Evolutionary conservation across 37 sponge, comb jelly and placozoan species (phyloP).

Genomic region (Oscarella lobularis): DNA sequence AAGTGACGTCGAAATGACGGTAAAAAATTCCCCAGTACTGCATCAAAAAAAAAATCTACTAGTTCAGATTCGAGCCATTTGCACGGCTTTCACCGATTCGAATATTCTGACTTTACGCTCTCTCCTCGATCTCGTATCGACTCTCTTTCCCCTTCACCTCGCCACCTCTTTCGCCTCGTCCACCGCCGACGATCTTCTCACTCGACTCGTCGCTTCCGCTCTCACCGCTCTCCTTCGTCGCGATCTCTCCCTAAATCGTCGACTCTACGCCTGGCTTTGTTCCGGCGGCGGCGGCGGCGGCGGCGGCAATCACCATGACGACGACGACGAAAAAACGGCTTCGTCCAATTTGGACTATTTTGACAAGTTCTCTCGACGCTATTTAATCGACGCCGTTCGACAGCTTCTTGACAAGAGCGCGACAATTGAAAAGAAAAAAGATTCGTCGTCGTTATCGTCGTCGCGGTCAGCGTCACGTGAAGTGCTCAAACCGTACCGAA

Average conservation of each 20-base stretch:
- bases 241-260: slow-evolving; percentile 64
- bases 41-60: too few relatives aligned
- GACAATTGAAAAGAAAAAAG: neutral
- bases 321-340: neutral
- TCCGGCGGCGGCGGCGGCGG: neutral
- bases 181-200: neutral
- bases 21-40: too few relatives aligned
- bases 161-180: neutral
- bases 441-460: neutral
- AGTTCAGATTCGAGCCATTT: slow-evolving; percentile 36
- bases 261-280: slow-evolving; percentile 60
- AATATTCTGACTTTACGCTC: slow-evolving; percentile 44
- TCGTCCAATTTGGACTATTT: too few relatives aligned
- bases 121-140: slow-evolving; percentile 38
- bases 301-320: neutral
- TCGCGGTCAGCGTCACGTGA: too few relatives aligned
- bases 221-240: slow-evolving; percentile 54
- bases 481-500: slow-evolving; percentile 28
- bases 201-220: slow-evolving; percentile 32
- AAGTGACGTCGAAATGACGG: neutral
- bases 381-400: neutral
- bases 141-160: slow-evolving; percentile 48
- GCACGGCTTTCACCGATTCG: slow-evolving; percentile 50
- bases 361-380: slow-evolving; percentile 14
- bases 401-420: neutral